A percentile compares a stretch with the other conserved stretches of the same genome.
Conservation (phyloP, 2,888 invertebrate species). For the Xylota segnis region DNA sequence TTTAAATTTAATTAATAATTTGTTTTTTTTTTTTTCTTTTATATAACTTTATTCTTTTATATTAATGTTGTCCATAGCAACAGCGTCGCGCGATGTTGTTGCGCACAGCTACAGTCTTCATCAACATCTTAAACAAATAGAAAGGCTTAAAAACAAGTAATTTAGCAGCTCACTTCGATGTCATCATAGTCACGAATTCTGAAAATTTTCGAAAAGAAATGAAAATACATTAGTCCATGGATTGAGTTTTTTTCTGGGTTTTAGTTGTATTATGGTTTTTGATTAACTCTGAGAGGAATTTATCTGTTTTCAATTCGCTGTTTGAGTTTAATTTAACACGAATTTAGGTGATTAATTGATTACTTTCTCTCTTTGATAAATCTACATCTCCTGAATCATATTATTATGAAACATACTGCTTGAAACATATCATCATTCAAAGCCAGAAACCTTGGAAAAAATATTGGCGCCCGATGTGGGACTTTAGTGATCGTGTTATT, state of each 20-base stretch:
- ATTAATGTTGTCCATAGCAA: slow-evolving; percentile 84
- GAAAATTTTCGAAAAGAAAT: slow-evolving; percentile 85
- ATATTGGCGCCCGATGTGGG: no score
- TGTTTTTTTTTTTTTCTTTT: slow-evolving; percentile 78
- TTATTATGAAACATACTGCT: no score
- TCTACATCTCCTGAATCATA: no score
- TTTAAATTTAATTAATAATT: slow-evolving; percentile 78
- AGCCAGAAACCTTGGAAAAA: no score
- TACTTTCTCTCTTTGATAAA: no score
- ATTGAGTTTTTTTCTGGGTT: neutral
- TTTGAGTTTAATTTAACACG: no score
- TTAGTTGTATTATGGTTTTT: neutral
- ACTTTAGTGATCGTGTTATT: no score
- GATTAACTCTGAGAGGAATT: neutral
- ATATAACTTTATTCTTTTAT: slow-evolving; percentile 80
- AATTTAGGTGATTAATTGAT: no score
- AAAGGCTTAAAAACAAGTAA: slow-evolving; percentile 87
- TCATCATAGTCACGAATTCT: slow-evolving; percentile 99
- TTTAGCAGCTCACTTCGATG: slow-evolving; percentile 97
- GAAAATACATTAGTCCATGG: neutral
- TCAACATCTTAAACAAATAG: slow-evolving; percentile 85
- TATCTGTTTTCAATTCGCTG: no score
- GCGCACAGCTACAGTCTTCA: slow-evolving; percentile 88
- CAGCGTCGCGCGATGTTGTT: slow-evolving; percentile 84
- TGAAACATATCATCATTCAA: no score